Base-by-base conservation (phyloP, 1,140 invertebrate species). In the Anoplolepis gracilipes region DNA sequence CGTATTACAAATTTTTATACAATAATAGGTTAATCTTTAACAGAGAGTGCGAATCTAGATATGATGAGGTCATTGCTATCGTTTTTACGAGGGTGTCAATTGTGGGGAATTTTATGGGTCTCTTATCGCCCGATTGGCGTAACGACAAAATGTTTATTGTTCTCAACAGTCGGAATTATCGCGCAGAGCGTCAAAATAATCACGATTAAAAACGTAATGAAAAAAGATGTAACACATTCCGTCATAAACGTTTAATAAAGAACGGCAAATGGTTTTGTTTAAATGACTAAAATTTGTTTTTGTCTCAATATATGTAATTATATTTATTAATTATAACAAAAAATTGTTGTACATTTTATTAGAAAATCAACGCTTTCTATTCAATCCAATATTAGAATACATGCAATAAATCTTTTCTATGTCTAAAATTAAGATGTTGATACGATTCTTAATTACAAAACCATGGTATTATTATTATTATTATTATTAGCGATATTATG, bases 61-160 rank as follows among this genome's bases (percentile, higher is more conserved):
- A 22, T 55, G 77, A 69, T 57, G 72, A 62, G 79, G 84, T 88
- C 86, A 87, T 87, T 88, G 86, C 85, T 76, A 76, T 46, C 62
- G 55, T 59, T 86, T 90, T 90, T 86, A 90, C 79, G 88, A 88
- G 86, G 33, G 16, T 59, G 30, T 61, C 75, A 64, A 28, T 73
- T 77, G 46, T 79, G n/a, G 49, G 11, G 42, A 78, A 62, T 81
- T 91, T 91, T 91, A 91, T 90, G 85, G 53, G 39, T 76, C 64
- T 61, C 77, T 87, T 88, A 88, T 90, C 89, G 73, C 25, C 39
- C 59, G 84, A 89, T 91, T 89, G 78, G 53, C 78, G 67, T 76
- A 84, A 87, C 84, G 90, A 87, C 85, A 87, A 90, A 89, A 89
- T 91, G 87, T 90, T 90, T 91, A 91, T 90, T 91, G 89, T 89